Percentiles rank a stretch among this genome's conserved stretches.
These are phyloP conservation scores for Oscheius sp. DNA, from an alignment of 2,888 invertebrate genomes.

Conservation along the genomic window DNA sequence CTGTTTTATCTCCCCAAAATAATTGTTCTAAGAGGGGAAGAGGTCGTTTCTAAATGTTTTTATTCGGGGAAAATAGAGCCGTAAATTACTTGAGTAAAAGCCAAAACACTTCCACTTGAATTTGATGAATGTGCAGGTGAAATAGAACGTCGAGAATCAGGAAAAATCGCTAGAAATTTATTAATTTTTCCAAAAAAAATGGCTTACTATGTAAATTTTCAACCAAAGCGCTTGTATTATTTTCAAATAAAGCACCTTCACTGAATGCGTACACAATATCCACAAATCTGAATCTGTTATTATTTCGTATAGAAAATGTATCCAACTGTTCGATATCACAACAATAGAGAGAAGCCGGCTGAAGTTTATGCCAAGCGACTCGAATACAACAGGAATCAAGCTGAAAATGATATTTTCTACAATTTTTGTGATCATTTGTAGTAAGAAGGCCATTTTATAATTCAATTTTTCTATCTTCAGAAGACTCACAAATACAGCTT, in stretches of 20 bases:
- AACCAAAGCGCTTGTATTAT: conserved; percentile 39
- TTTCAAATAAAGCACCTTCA: conserved; percentile 46
- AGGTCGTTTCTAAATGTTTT: conserved; percentile 37
- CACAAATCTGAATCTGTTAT: conserved; percentile 39
- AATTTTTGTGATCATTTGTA: not conserved
- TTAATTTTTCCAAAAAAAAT: not conserved
- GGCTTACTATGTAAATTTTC: conserved; percentile 34
- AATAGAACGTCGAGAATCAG: not conserved
- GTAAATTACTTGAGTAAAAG: conserved; percentile 11
- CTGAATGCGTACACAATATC: conserved; percentile 54
- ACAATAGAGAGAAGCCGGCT: conserved; percentile 49
- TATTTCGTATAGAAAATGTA: not conserved
- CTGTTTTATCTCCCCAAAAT: conserved; percentile 55
- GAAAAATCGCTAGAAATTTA: conserved; percentile 14
- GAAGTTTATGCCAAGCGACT: conserved; percentile 50
- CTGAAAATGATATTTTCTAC: conserved; percentile 41
- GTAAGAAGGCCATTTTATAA: not conserved
- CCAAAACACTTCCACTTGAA: not conserved
- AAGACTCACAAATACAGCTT: conserved; percentile 20
- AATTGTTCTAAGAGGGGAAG: conserved; percentile 56
- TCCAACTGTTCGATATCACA: conserved; percentile 47
- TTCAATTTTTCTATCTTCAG: not conserved
- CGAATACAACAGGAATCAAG: conserved; percentile 55
- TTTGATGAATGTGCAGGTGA: conserved; percentile 11
- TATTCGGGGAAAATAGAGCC: no score